Evolutionary conservation across 2,113 vertebrate species (phyloP).

Genomic region (Albula glossodonta): DNA sequence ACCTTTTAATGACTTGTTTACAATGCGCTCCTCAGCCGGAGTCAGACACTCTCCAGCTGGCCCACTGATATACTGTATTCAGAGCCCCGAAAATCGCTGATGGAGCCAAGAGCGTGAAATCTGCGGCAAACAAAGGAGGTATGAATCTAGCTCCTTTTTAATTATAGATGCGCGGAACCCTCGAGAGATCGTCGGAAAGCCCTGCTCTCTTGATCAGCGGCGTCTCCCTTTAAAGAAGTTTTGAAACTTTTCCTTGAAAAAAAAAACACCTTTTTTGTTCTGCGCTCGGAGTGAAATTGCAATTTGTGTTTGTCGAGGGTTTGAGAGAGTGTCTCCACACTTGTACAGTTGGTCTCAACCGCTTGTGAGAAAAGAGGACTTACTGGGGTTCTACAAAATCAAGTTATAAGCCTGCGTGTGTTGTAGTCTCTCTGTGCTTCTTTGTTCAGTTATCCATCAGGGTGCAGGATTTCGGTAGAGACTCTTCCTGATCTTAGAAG

Average conservation of each 20-base stretch:
- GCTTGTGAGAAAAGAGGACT: background rate
- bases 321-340: background rate
- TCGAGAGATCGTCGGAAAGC: background rate
- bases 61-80: background rate
- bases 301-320: background rate
- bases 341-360: background rate
- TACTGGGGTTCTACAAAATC: background rate
- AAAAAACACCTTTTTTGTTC: background rate
- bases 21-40: background rate
- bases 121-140: background rate
- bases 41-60: background rate
- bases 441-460: background rate
- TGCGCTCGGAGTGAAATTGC: background rate
- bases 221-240: background rate
- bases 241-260: background rate
- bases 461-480: background rate
- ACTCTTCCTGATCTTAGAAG: background rate
- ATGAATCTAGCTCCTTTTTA: slow-evolving; percentile 13
- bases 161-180: background rate
- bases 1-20: slow-evolving; percentile 14
- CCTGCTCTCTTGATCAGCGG: background rate
- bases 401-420: background rate
- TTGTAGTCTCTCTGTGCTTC: background rate
- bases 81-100: background rate
- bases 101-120: background rate